A percentile compares a stretch with the other conserved stretches of the same genome.
These are phyloP conservation scores for Lepilemur ruficaudatus DNA, from an alignment of 2,797 vertebrate genomes.

Conservation along the genomic window DNA sequence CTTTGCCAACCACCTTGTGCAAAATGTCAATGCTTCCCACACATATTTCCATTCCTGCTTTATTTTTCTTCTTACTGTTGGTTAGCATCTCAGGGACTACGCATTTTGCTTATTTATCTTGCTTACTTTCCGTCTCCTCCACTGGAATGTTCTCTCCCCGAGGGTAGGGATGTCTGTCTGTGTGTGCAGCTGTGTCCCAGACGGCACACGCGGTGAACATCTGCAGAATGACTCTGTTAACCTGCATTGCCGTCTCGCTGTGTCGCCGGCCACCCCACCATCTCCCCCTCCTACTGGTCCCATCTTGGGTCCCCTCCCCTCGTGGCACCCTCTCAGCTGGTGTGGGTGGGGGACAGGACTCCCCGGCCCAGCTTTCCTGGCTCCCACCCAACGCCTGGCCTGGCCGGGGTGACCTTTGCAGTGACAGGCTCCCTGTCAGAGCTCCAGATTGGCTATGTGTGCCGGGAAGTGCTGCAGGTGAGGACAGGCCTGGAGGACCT, in stretches of 20 bases:
- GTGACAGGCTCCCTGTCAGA: constrained; percentile 92
- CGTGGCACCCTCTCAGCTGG: neutral
- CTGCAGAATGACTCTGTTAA: neutral
- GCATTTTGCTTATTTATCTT: neutral
- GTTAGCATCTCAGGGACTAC: neutral
- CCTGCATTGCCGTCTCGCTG: neutral
- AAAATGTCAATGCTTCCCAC: constrained; percentile 37
- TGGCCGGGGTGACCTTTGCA: constrained; percentile 73
- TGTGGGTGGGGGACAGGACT: neutral
- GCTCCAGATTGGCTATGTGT: constrained; percentile 92
- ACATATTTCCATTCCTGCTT: neutral
- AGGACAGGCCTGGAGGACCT: neutral
- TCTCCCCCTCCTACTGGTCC: neutral
- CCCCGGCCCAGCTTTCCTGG: neutral
- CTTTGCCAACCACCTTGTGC: neutral
- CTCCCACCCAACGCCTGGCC: neutral
- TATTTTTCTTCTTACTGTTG: neutral
- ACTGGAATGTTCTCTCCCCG: neutral
- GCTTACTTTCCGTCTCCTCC: neutral
- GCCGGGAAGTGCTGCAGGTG: constrained; percentile 94
- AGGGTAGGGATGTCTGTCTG: neutral
- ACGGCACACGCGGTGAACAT: neutral
- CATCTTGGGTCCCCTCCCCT: neutral
- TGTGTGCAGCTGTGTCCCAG: neutral
- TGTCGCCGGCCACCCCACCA: neutral